A percentile compares a stretch with the other conserved stretches of the same genome.
phyloP scores from a whole-genome alignment of 2,797 vertebrate species.

The Chelidonichthys spinosus region DNA sequence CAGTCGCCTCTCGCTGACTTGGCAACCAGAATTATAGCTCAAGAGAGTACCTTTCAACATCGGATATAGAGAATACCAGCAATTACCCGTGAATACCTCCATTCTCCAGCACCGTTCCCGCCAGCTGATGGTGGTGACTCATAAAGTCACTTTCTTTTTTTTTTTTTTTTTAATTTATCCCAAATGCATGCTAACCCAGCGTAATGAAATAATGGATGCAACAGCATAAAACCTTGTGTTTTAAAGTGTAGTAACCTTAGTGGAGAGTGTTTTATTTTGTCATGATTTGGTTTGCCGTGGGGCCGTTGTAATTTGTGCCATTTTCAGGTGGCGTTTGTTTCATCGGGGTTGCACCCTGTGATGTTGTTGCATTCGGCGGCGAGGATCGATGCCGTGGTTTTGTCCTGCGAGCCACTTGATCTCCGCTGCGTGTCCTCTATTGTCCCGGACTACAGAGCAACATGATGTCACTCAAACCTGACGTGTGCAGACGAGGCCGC shows the following conservation, averaged over 20 bases:
- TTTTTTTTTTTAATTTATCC: conserved; percentile 55
- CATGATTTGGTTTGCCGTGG: conserved; percentile 13
- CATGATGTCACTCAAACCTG: conserved; percentile 25
- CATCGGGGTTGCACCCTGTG: conserved; percentile 49
- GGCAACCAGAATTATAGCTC: conserved; percentile 81
- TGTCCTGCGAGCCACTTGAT: conserved; percentile 53
- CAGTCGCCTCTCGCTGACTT: conserved; percentile 80
- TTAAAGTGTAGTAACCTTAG: conserved; percentile 37
- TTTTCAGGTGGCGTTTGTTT: conserved; percentile 66
- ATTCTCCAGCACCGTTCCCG: conserved; percentile 52
- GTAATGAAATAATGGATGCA: conserved; percentile 46
- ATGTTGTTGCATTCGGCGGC: conserved; percentile 57
- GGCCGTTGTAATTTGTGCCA: conserved; percentile 41
- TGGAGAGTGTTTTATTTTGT: conserved; percentile 19
- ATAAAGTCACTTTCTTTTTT: conserved; percentile 48
- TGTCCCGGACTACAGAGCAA: conserved; percentile 30
- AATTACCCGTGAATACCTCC: conserved; percentile 75
- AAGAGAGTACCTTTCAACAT: conserved; percentile 78
- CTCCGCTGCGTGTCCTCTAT: conserved; percentile 31
- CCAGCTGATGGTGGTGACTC: conserved; percentile 64
- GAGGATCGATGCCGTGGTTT: conserved; percentile 50
- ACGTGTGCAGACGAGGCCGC: conserved; percentile 49
- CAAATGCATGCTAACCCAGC: conserved; percentile 50
- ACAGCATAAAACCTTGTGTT: conserved; percentile 45
- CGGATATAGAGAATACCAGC: conserved; percentile 70